Evolutionary conservation across 2,113 vertebrate genomes (phyloP).

Genomic region (Ciconia maguari): DNA sequence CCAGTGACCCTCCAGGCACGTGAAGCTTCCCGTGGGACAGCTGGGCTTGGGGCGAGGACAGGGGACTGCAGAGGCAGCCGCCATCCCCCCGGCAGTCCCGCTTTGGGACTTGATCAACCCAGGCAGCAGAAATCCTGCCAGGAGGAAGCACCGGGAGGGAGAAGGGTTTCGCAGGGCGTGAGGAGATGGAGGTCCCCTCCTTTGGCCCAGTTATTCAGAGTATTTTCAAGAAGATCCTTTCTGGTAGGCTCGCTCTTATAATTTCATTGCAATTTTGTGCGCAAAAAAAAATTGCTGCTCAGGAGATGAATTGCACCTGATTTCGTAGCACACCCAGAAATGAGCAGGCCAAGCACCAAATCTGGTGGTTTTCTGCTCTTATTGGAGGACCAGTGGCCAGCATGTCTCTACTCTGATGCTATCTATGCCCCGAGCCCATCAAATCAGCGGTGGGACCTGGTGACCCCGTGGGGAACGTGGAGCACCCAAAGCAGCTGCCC

Average conservation of each 20-base stretch:
- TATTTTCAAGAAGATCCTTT: not conserved
- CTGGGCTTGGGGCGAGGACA: not conserved
- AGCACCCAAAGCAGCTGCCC: not conserved
- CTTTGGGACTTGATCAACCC: not conserved
- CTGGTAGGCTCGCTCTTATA: not conserved
- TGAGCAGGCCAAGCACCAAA: not conserved
- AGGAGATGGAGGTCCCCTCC: not conserved
- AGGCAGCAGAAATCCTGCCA: not conserved
- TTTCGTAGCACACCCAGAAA: not conserved
- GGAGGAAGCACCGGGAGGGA: not conserved
- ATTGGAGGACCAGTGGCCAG: not conserved
- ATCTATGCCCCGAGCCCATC: not conserved
- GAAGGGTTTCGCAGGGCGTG: not conserved
- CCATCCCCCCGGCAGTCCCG: rapidly evolving
- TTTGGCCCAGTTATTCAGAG: not conserved
- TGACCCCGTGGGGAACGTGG: not conserved
- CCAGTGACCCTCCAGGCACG: not conserved
- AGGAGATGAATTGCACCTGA: not conserved
- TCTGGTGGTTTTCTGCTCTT: not conserved
- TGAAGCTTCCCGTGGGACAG: not conserved
- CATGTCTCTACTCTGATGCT: not conserved
- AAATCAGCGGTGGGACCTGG: not conserved
- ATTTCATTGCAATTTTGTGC: rapidly evolving
- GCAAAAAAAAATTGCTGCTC: not conserved
- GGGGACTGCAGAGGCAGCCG: not conserved